Percentiles rank a stretch among this genome's conserved stretches.
phyloP scores from a whole-genome alignment of 2,888 invertebrate genomes.

The Axea sp. region DNA sequence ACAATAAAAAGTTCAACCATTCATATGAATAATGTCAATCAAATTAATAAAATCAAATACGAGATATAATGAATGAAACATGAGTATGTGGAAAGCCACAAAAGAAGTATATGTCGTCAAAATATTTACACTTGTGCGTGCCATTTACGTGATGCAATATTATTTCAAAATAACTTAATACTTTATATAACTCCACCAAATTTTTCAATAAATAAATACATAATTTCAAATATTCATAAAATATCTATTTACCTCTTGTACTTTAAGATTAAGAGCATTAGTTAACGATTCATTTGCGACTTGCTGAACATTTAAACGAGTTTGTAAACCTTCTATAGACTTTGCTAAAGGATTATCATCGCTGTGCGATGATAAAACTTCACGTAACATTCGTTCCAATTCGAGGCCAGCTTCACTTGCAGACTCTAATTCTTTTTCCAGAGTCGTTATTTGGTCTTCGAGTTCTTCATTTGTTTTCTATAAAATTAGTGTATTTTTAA shows the following conservation, averaged over 20 bases:
- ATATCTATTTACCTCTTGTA: conserved; percentile 76
- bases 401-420: conserved; percentile 90
- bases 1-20: too few relatives aligned
- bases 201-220: too few relatives aligned
- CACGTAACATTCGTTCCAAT: conserved; percentile 84
- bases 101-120: too few relatives aligned
- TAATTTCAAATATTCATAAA: too few relatives aligned
- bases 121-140: too few relatives aligned
- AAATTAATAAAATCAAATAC: too few relatives aligned
- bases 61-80: too few relatives aligned
- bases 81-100: too few relatives aligned
- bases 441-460: conserved; percentile 84
- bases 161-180: too few relatives aligned
- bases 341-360: conserved; percentile 82
- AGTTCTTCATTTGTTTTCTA: conserved; percentile 80
- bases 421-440: conserved; percentile 88
- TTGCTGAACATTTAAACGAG: conserved; percentile 84
- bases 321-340: conserved; percentile 84
- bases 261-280: conserved; percentile 76
- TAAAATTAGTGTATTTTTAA: conserved; percentile 10
- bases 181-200: too few relatives aligned
- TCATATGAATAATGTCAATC: too few relatives aligned
- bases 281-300: conserved; percentile 80
- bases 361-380: conserved; percentile 85
- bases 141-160: too few relatives aligned